Evolutionary conservation across 1,140 invertebrate genomes (phyloP).

Genomic region (Trichonephila clavipes): DNA sequence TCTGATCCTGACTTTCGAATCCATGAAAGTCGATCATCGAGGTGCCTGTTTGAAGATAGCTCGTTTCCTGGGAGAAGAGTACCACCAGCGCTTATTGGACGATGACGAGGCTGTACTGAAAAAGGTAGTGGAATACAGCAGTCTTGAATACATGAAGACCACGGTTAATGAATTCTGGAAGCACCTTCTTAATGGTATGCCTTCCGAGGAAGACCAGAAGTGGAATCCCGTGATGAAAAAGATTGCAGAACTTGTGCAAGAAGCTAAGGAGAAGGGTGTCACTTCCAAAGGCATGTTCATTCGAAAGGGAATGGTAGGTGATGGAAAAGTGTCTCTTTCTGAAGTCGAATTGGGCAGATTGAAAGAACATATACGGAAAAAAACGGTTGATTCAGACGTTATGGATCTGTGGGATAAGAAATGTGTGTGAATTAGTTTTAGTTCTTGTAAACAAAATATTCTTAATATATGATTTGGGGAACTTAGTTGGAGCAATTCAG

Average conservation of each 20-base stretch:
- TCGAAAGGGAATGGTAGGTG: slow-evolving; percentile 80
- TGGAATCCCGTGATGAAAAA: slow-evolving; percentile 79
- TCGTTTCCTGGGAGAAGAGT: slow-evolving; percentile 80
- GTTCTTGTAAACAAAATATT: no score
- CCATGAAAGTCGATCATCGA: slow-evolving; percentile 79
- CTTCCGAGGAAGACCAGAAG: not conserved
- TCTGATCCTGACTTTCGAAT: slow-evolving; percentile 79
- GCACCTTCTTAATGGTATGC: not conserved
- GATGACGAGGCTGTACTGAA: slow-evolving; percentile 78
- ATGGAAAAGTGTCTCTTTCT: slow-evolving; percentile 82
- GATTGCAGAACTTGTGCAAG: slow-evolving; percentile 81
- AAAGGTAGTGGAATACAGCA: slow-evolving; percentile 80
- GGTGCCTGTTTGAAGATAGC: slow-evolving; percentile 81
- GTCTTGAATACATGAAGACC: slow-evolving; percentile 83
- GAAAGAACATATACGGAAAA: slow-evolving; percentile 78
- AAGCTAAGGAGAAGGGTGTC: slow-evolving; percentile 80
- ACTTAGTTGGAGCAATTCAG: no score
- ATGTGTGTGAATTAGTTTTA: no score
- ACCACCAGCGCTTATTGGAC: slow-evolving; percentile 78
- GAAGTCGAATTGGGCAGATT: slow-evolving; percentile 80
- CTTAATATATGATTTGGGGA: no score
- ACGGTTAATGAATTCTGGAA: slow-evolving; percentile 62
- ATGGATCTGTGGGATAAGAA: not conserved
- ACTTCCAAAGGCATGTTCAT: slow-evolving; percentile 78
- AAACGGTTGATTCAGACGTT: not conserved